phyloP scores from a whole-genome alignment of 2,888 invertebrate genomes.

The Eupithecia subumbrata region DNA sequence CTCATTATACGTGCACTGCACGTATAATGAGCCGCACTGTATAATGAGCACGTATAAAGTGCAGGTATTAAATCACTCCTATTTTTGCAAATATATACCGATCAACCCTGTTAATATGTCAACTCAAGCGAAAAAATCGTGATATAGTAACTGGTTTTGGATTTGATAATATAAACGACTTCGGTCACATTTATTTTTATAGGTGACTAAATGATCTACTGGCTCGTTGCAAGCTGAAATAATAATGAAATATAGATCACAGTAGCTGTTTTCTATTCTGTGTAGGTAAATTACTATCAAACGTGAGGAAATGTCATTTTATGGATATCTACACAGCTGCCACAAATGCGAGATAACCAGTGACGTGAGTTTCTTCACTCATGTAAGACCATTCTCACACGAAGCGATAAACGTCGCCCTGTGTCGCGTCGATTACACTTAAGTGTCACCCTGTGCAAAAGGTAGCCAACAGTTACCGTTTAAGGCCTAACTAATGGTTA shows the following conservation, averaged over 20 bases:
- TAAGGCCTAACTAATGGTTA: not conserved
- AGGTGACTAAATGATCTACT: not conserved
- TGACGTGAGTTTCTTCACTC: not conserved
- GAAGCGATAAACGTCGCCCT: not conserved
- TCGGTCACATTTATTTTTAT: not conserved
- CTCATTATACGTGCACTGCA: too few relatives aligned
- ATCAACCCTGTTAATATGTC: too few relatives aligned
- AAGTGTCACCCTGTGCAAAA: not conserved
- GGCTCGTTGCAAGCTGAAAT: not conserved
- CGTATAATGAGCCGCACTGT: too few relatives aligned
- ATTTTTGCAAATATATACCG: not conserved
- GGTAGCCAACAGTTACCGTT: not conserved
- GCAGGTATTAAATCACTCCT: too few relatives aligned
- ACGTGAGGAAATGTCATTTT: conserved; percentile 4
- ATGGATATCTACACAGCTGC: conserved; percentile 4
- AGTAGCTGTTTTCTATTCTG: not conserved
- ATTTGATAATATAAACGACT: not conserved
- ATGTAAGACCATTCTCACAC: not conserved
- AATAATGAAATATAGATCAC: not conserved
- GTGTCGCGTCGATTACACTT: too few relatives aligned
- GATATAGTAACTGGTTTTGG: not conserved
- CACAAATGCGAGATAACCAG: not conserved
- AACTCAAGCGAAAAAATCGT: too few relatives aligned
- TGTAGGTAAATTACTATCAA: conserved; percentile 2
- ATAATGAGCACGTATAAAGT: too few relatives aligned